Percentiles rank a stretch among this genome's conserved stretches.
phyloP scores from a whole-genome alignment of 2,113 vertebrate genomes.

The Scortum barcoo region DNA sequence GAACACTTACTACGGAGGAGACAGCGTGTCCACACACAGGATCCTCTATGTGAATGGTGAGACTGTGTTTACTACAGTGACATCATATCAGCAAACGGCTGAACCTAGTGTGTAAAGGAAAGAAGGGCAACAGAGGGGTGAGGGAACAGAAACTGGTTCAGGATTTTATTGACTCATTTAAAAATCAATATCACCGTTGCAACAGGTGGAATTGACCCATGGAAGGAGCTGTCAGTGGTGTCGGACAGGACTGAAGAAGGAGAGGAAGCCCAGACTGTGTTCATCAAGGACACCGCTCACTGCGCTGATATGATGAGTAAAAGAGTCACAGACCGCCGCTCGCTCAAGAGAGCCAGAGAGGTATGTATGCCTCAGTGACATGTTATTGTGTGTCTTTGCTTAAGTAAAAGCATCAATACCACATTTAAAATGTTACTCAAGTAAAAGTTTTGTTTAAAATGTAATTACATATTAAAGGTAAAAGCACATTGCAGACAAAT shows the following conservation, averaged over 20 bases:
- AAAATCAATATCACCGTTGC: not conserved
- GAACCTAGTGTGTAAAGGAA: not conserved
- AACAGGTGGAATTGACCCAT: conserved; percentile 84
- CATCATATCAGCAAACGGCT: not conserved
- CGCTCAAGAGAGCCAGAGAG: conserved; percentile 78
- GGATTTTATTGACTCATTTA: not conserved
- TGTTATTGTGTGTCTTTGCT: not conserved
- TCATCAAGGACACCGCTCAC: conserved; percentile 83
- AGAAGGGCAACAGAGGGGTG: not conserved
- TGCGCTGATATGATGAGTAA: conserved; percentile 82
- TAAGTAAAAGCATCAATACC: too few relatives aligned
- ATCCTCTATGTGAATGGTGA: conserved; percentile 87
- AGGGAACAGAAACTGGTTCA: not conserved
- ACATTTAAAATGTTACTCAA: too few relatives aligned
- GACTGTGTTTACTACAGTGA: conserved; percentile 10
- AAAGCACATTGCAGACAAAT: not conserved
- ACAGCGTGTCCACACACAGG: conserved; percentile 72
- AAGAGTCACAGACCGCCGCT: conserved; percentile 54
- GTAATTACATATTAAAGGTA: not conserved
- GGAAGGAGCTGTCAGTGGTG: conserved; percentile 83
- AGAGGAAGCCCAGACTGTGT: conserved; percentile 65
- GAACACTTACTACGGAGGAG: conserved; percentile 87
- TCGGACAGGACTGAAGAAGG: conserved; percentile 45
- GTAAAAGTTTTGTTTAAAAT: not conserved
- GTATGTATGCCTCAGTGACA: conserved; percentile 47